phyloP scores from a whole-genome alignment of 2,888 invertebrate genomes.

The Unio delphinus region DNA sequence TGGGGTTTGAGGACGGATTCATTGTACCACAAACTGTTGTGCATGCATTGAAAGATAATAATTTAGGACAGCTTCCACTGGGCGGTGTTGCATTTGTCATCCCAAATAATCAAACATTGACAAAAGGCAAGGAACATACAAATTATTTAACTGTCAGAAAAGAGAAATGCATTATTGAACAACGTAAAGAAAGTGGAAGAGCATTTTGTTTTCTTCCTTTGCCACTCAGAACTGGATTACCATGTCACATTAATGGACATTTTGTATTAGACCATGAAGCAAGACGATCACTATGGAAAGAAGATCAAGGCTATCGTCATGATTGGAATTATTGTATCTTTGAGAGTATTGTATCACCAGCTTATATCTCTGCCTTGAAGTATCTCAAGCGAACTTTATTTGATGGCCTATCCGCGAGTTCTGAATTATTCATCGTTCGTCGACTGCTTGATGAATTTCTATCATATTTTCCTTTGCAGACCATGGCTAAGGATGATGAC shows the following conservation, averaged over 20 bases:
- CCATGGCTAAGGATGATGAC: conserved; percentile 7
- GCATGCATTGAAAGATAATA: conserved; percentile 34
- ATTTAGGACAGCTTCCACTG: conserved; percentile 48
- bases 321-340: conserved; percentile 61
- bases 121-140: no score
- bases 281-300: conserved; percentile 39
- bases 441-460: no score
- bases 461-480: conserved; percentile 14
- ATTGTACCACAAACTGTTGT: conserved; percentile 21
- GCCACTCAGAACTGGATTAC: conserved; percentile 47
- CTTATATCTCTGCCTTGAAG: conserved; percentile 40
- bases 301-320: conserved; percentile 7
- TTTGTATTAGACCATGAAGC: conserved; percentile 58
- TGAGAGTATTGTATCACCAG: conserved; percentile 46
- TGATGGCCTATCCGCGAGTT: neutral
- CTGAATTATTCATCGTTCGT: no score
- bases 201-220: conserved; percentile 55
- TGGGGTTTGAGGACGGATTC: conserved; percentile 17
- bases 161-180: no score
- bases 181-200: neutral
- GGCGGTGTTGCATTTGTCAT: conserved; percentile 45
- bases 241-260: conserved; percentile 59
- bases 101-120: no score
- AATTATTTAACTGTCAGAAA: no score
- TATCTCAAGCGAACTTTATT: conserved; percentile 11